phyloP scores from a whole-genome alignment of 53 echinoderm and acorn worm genomes.

The Henricia sp. region DNA sequence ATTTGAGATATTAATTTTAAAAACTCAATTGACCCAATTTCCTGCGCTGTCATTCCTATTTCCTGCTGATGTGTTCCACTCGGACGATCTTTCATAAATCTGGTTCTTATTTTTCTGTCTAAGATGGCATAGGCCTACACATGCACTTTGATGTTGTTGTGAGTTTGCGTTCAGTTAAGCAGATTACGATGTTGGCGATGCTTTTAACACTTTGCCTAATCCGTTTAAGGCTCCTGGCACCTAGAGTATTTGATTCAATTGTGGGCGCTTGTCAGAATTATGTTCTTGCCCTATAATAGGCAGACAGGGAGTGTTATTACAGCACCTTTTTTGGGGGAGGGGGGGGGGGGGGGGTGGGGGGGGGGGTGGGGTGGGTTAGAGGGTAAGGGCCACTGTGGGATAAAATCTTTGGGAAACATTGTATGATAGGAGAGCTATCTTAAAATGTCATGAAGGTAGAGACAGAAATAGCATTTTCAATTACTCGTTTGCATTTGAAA shows the following conservation, averaged over 20 bases:
- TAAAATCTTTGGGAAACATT: too few species aligned
- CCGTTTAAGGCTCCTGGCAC: conserved; percentile 24
- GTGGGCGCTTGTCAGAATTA: conserved; percentile 48
- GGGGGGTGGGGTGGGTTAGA: too few species aligned
- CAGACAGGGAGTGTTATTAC: conserved; percentile 27
- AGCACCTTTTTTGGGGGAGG: too few species aligned
- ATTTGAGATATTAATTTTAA: not conserved
- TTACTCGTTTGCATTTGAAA: too few species aligned
- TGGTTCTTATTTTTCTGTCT: not conserved
- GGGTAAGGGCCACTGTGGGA: too few species aligned
- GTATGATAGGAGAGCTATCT: too few species aligned
- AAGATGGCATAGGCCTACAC: too few species aligned
- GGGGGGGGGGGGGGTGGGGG: too few species aligned
- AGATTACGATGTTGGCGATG: conserved; percentile 30
- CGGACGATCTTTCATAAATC: not conserved
- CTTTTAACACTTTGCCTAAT: conserved; percentile 60
- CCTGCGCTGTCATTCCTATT: conserved; percentile 22
- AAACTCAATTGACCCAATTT: conserved; percentile 51
- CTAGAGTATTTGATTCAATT: conserved; percentile 39
- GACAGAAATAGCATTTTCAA: too few species aligned
- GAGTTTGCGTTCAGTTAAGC: conserved; percentile 11
- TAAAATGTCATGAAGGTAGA: too few species aligned
- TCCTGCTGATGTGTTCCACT: not conserved
- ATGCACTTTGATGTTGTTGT: not conserved
- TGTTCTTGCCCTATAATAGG: conserved; percentile 44